These are phyloP conservation scores for Spisula solida DNA, from an alignment of 2,888 invertebrate genomes.

Conservation along the genomic window DNA sequence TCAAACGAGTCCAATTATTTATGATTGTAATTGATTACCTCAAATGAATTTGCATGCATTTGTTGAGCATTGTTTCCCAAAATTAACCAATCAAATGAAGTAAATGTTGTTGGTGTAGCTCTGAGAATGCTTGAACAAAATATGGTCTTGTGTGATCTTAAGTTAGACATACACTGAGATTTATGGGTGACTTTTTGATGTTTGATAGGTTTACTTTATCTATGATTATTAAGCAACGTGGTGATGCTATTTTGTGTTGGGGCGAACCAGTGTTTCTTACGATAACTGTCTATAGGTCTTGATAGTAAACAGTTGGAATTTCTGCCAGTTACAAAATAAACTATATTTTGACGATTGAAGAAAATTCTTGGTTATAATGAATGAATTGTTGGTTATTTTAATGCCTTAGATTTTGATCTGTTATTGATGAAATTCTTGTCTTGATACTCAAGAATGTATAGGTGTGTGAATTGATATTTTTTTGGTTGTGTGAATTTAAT, in stretches of 20 bases:
- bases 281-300: too few species aligned
- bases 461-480: not conserved
- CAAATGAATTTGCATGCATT: not conserved
- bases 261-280: too few species aligned
- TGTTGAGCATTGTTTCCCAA: not conserved
- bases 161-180: not conserved
- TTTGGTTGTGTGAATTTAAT: conserved; percentile 9
- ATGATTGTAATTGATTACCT: not conserved
- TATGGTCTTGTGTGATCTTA: not conserved
- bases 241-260: too few species aligned
- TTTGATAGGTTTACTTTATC: too few species aligned
- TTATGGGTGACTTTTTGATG: not conserved
- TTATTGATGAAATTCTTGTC: not conserved
- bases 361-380: not conserved
- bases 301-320: too few species aligned
- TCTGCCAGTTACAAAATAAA: too few species aligned
- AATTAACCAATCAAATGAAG: not conserved
- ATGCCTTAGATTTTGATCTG: not conserved
- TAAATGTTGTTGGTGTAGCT: not conserved
- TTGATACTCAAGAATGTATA: conserved; percentile 11
- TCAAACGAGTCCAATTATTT: not conserved
- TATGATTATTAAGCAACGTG: too few species aligned
- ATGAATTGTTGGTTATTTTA: not conserved
- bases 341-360: not conserved
- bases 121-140: not conserved